Base-by-base conservation (phyloP, 2,888 invertebrate species). In the Homarus gammarus region DNA sequence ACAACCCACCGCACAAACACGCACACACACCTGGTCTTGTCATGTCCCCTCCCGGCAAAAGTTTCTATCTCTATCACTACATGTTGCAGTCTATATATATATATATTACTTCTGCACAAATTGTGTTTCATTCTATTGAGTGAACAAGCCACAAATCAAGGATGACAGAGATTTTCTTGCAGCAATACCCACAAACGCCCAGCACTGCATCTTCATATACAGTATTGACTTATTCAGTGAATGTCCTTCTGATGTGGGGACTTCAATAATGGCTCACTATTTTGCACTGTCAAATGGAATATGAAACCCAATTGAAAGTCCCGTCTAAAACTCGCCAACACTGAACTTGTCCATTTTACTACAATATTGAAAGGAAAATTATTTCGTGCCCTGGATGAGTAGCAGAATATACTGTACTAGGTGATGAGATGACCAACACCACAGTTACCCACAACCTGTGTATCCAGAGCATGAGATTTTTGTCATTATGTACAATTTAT, bases 61-160 rank as follows among this genome's bases (percentile, higher is more conserved):
- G 87, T 82, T 44, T 72, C 81, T 82, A 73, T 51, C 87, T 56
- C 77, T 86, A 87, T 82, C 68, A 87, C 87, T 87, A 87, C 73
- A 75, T 73, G 87, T 75, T 82, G 87, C 87, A 87, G 73, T 87
- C 79, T 87, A 87, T 81, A 87, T 87, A 87, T 87, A 83, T 83
- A 83, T 83, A 84, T 84, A 81, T 87, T 81, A 61, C 70, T 86
- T 87, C 82, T 87, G 81, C 82, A 82, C 87, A 87, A 73, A 87
- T 82, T 87, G 87, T 87, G 87, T 87, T 87, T 87, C 87, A 82
- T 87, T 87, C 87, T 87, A 87, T 87, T 87, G 82, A 87, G 87
- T 87, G 72, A 87, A 75, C 78, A 85, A 83, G 83, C 83, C 83
- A 83, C 83, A 83, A 83, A 83, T 83, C 68, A 83, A 70, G 38